These are phyloP conservation scores for Pungitius pungitius DNA, from an alignment of 2,113 vertebrate species.

Conservation along the genomic window DNA sequence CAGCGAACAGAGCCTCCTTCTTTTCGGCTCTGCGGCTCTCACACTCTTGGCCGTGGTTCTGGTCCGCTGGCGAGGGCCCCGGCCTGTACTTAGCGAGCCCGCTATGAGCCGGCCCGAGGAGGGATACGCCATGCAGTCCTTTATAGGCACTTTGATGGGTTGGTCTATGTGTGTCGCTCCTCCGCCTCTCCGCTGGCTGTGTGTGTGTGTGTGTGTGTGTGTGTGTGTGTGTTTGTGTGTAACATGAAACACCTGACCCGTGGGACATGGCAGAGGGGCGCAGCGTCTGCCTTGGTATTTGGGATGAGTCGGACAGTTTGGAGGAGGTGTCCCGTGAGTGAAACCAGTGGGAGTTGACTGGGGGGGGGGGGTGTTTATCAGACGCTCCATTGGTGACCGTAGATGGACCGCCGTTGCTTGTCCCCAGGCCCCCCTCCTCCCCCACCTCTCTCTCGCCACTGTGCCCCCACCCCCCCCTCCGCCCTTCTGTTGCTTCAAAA, in stretches of 20 bases:
- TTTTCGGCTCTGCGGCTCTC: slow-evolving; percentile 67
- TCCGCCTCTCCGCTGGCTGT: slow-evolving; percentile 56
- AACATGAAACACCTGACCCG: slow-evolving; percentile 53
- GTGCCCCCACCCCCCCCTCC: slow-evolving; percentile 26
- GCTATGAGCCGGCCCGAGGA: slow-evolving; percentile 70
- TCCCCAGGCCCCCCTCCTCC: slow-evolving; percentile 72
- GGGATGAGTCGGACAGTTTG: slow-evolving; percentile 9
- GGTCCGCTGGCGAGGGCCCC: slow-evolving; percentile 67
- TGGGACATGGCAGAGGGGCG: slow-evolving; percentile 46
- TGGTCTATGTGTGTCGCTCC: slow-evolving; percentile 64
- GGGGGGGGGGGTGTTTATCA: background rate
- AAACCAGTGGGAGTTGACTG: background rate
- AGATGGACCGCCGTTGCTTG: slow-evolving; percentile 47
- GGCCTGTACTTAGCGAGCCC: slow-evolving; percentile 73
- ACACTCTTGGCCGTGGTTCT: slow-evolving; percentile 78
- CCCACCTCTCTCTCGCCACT: slow-evolving; percentile 64
- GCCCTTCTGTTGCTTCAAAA: slow-evolving; percentile 67
- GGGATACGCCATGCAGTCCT: slow-evolving; percentile 61
- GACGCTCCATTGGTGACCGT: slow-evolving; percentile 18
- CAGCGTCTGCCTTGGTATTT: slow-evolving; percentile 12
- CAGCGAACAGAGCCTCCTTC: slow-evolving; percentile 73
- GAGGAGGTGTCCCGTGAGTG: background rate
- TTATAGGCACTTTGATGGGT: slow-evolving; percentile 77
- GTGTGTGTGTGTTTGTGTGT: slow-evolving; percentile 24
- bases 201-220: background rate